Percentiles rank a stretch among this genome's conserved stretches.
Evolutionary conservation across 2,888 invertebrate species (phyloP).

Genomic region (Synanthedon tipuliformis): DNA sequence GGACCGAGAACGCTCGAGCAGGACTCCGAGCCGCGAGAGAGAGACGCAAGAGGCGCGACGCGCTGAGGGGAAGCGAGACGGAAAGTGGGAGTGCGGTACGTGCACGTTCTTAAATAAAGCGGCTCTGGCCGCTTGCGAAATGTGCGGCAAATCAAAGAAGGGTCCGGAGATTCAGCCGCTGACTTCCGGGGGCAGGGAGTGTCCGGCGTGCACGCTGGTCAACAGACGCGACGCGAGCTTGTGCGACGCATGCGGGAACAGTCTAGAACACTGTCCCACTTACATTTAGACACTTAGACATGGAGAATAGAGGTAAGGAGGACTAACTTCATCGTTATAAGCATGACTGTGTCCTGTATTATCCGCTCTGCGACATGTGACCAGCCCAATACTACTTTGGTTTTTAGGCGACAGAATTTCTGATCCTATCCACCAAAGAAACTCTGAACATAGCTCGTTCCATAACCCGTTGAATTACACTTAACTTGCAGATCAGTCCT

Average conservation of each 20-base stretch:
- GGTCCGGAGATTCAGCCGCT: conserved; percentile 74
- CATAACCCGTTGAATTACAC: too few species aligned
- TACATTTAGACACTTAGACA: conserved; percentile 66
- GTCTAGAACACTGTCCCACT: conserved; percentile 79
- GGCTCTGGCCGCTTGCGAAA: conserved; percentile 74
- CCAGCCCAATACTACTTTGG: neutral
- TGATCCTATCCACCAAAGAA: too few species aligned
- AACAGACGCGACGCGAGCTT: conserved; percentile 73
- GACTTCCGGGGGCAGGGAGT: conserved; percentile 80
- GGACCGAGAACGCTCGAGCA: conserved; percentile 25
- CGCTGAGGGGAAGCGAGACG: conserved; percentile 14
- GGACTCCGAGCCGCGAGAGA: conserved; percentile 14
- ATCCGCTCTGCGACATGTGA: neutral
- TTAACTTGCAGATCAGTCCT: too few species aligned
- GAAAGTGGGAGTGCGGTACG: conserved; percentile 76
- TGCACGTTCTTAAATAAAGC: conserved; percentile 78
- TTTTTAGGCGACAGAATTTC: too few species aligned
- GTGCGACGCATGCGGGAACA: conserved; percentile 78
- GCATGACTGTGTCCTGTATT: too few species aligned
- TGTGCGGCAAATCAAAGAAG: conserved; percentile 76
- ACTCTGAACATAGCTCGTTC: too few species aligned
- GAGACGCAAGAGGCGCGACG: conserved; percentile 13
- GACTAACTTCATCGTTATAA: too few species aligned
- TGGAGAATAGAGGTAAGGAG: too few species aligned
- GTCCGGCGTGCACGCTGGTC: conserved; percentile 80